phyloP scores from a whole-genome alignment of 2,888 invertebrate genomes.

The Eurytoma californica region DNA sequence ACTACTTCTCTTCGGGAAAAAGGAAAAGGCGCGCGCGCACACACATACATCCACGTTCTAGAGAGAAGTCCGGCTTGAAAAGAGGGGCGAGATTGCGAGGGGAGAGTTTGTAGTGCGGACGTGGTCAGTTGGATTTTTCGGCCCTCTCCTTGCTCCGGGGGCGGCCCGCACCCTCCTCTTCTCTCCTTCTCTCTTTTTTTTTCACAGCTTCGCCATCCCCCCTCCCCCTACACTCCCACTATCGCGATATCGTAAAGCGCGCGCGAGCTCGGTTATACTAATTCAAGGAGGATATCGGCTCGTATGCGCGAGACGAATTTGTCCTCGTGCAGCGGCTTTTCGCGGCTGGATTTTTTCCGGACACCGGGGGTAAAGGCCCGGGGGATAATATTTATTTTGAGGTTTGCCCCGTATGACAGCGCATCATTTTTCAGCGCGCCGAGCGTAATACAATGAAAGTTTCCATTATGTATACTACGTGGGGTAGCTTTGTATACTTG shows the following conservation, averaged over 20 bases:
- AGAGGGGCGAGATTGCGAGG: conserved; percentile 39
- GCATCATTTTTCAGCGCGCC: conserved; percentile 52
- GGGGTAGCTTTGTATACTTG: conserved; percentile 31
- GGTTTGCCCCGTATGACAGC: conserved; percentile 43
- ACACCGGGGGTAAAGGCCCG: too few relatives aligned
- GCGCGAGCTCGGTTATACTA: conserved; percentile 34
- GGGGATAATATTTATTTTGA: conserved; percentile 51
- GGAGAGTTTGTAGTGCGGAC: conserved; percentile 47
- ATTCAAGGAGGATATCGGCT: conserved; percentile 20
- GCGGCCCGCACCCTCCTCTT: conserved; percentile 40
- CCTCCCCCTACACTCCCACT: background rate
- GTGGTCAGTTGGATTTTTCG: conserved; percentile 57
- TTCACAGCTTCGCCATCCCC: background rate
- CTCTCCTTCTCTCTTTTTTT: background rate
- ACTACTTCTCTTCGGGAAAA: conserved; percentile 12
- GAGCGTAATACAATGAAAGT: conserved; percentile 20
- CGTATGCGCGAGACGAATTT: conserved; percentile 20
- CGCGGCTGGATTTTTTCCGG: background rate
- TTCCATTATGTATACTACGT: conserved; percentile 36
- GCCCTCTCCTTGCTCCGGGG: conserved; percentile 15
- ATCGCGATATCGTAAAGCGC: background rate
- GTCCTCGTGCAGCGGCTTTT: conserved; percentile 16
- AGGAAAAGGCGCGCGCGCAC: background rate
- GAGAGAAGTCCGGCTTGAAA: conserved; percentile 45
- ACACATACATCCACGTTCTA: conserved; percentile 33